phyloP scores from a whole-genome alignment of 2,888 invertebrate genomes.

The Malthinus seriepunctatus region DNA sequence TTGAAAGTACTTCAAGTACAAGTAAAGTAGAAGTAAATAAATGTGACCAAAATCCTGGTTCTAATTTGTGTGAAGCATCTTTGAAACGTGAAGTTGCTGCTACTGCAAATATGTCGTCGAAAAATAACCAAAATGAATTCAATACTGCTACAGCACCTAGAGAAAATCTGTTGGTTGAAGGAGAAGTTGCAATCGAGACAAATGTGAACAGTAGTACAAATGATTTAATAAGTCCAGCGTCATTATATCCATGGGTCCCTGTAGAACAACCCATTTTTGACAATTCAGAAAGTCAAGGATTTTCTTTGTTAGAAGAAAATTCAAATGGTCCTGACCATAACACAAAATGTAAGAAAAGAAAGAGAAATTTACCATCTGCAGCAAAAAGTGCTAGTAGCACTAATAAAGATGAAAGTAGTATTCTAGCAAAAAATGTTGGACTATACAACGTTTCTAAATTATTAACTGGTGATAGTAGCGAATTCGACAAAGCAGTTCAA shows the following conservation, averaged over 20 bases:
- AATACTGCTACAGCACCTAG: no score
- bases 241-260: slow-evolving; percentile 19
- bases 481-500: slow-evolving; percentile 5
- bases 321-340: no score
- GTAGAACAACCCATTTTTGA: neutral
- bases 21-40: neutral
- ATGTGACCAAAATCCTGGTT: no score
- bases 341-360: neutral
- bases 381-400: neutral
- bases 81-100: no score
- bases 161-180: no score
- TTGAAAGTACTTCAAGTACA: neutral
- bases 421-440: slow-evolving; percentile 43
- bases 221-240: slow-evolving; percentile 7
- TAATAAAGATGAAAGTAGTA: slow-evolving; percentile 11
- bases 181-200: no score
- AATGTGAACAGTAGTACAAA: no score
- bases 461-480: slow-evolving; percentile 26
- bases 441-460: slow-evolving; percentile 43
- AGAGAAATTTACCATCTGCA: neutral
- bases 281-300: neutral
- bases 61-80: no score
- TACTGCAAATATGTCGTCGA: no score
- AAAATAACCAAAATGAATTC: no score
- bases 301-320: no score